Base-by-base conservation (phyloP, 2,113 vertebrate species). In the Cyanoliseus patagonus region DNA sequence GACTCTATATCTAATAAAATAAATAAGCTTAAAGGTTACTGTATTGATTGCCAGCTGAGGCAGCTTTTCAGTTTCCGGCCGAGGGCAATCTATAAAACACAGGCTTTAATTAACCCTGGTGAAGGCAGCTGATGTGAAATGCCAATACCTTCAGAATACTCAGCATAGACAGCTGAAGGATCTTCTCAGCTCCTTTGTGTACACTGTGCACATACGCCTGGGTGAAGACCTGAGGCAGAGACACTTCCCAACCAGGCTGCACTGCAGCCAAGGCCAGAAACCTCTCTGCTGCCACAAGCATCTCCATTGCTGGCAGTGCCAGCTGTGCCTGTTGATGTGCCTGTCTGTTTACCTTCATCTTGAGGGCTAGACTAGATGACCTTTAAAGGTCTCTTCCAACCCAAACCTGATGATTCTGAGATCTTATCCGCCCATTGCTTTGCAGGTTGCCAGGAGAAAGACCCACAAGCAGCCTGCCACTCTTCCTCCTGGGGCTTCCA, bases 1-100 rank as follows among this genome's bases (percentile, higher is more conserved):
- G 64, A 47, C 37, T 51, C 83, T 77, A 44, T 86, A 90, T 92
- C 68, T 96, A 95, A 96, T 95, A 95, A 96, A 95, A 95, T 72
- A 96, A 88, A 94, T 84, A 61, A 94, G 61, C 39, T 91, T 95
- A 94, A 94, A 89, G 80, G 94, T 94, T 75, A 75, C 18, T 70
- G 52, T 86, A 94, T 94, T 64, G 94, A 96, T 94, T 94, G 92
- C 83, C 86, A 84, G 6, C 81, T 91, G 95, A 95, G 73, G 61
- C 77, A 78, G 66, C 27, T 90, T 91, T 92, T 78, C 80, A 1
- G 7, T 69, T 82, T 94, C 59, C 68, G 69, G 86, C 86, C 3
- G 0, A 91, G 77, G 80, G 69, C 86, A 94, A 82, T 81, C 91
- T 74, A 81, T 95, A 94, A 94, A 86, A 83, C 69, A 91, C 16